Conservation (phyloP, 92 coral and sea anemone species). For the Phymanthus crucifer region DNA sequence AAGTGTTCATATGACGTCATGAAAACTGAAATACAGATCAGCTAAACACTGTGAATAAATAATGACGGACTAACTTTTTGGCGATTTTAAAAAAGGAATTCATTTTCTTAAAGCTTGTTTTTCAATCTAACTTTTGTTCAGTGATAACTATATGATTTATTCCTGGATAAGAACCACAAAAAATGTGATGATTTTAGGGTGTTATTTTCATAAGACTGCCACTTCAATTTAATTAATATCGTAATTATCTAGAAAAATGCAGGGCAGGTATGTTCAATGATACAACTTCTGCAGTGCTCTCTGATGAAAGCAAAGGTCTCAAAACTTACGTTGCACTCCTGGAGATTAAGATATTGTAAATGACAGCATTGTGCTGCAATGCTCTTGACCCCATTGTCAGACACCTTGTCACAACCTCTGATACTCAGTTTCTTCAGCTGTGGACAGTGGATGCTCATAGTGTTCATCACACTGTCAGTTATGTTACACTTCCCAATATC, state of each 20-base stretch:
- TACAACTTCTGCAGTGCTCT: constrained; percentile 88
- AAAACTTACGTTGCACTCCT: constrained; percentile 85
- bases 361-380: constrained; percentile 93
- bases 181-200: no score
- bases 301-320: constrained; percentile 84
- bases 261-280: constrained; percentile 93
- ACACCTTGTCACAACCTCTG: constrained; percentile 73
- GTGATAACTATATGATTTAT: no score
- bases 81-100: no score
- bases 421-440: constrained; percentile 94
- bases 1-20: no score
- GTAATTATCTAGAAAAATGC: constrained; percentile 68
- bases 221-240: no score
- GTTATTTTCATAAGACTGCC: no score
- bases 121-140: no score
- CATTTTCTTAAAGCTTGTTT: no score
- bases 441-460: constrained; percentile 95
- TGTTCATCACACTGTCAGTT: constrained; percentile 85
- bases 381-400: constrained; percentile 80
- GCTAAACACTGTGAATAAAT: no score
- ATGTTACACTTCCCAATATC: constrained; percentile 96
- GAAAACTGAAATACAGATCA: no score
- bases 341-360: constrained; percentile 87
- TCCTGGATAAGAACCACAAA: no score
- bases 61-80: no score